Conservation (phyloP, 2,888 invertebrate genomes). For the Ganaspis brasiliensis region DNA sequence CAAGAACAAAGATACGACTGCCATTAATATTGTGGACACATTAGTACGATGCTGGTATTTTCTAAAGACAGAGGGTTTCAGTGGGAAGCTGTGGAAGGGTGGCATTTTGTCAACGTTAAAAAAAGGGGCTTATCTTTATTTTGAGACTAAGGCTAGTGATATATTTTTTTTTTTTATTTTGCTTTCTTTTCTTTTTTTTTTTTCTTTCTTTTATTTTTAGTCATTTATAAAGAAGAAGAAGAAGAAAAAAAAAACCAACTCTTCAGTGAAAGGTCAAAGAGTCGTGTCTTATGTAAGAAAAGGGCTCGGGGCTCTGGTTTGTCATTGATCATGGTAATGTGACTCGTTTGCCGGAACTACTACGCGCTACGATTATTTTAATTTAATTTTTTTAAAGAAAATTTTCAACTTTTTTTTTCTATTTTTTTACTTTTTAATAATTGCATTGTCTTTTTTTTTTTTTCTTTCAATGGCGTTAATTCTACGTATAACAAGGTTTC, state of each 20-base stretch:
- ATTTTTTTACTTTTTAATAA: slow-evolving; percentile 46
- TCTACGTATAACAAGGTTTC: slow-evolving; percentile 49
- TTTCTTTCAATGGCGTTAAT: slow-evolving; percentile 43
- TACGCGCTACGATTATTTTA: slow-evolving; percentile 35
- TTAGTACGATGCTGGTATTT: slow-evolving; percentile 79
- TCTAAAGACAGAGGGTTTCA: slow-evolving; percentile 72
- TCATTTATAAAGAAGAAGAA: too few species aligned
- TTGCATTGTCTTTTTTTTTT: too few species aligned
- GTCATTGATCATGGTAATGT: slow-evolving; percentile 79
- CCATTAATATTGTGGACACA: slow-evolving; percentile 81
- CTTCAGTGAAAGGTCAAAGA: slow-evolving; percentile 56
- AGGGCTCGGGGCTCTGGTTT: slow-evolving; percentile 81
- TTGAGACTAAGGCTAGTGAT: slow-evolving; percentile 23
- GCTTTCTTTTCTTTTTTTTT: slow-evolving; percentile 45
- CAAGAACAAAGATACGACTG: slow-evolving; percentile 81
- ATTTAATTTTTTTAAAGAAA: neutral
- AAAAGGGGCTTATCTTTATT: slow-evolving; percentile 37
- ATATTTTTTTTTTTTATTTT: too few species aligned
- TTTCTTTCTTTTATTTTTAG: too few species aligned
- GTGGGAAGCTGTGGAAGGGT: slow-evolving; percentile 44
- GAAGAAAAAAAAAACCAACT: slow-evolving; percentile 55
- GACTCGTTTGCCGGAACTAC: slow-evolving; percentile 58
- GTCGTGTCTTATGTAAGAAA: slow-evolving; percentile 57
- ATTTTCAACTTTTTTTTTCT: too few species aligned
- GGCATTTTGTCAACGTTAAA: slow-evolving; percentile 37